Evolutionary conservation across 2,888 invertebrate species (phyloP), one percentile per base, ranked within the genome.

Genomic region (Megastigmus dorsalis): DNA sequence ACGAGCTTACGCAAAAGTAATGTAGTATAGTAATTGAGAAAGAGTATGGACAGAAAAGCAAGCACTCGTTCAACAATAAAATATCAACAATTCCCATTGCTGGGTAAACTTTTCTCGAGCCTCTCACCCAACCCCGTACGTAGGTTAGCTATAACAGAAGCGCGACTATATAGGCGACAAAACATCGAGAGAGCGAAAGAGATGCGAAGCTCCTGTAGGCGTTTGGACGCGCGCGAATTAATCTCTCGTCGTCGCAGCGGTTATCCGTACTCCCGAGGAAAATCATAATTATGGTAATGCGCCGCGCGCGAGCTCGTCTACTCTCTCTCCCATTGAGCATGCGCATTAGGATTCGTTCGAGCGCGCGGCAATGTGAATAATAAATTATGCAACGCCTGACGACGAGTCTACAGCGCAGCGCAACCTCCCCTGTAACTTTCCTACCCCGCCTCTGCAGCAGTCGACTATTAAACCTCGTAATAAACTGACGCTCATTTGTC

Each of bases 201-300:
- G 13, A 9, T 2, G 54, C n/a, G 15, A 33, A 6, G n/a, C n/a
- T n/a, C n/a, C n/a, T n/a, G n/a, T n/a, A n/a, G 15, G 30, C 30
- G 20, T 52, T n/a, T n/a, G 55, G 18, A 57, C 36, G 36, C 41
- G 59, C 28, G 74, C 74, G 73, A 78, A 81, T 81, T 79, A 80
- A 80, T 79, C 79, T 71, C 71, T 70, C 70, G 65, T 36, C 66
- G 66, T 60, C 69, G 65, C 18, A n/a, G 59, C 72, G 67, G 74
- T 78, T 78, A 79, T 78, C 69, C 75, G 41, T 70, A 41, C 70
- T 75, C 52, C 57, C 41, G 59, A 76, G 74, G 77, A 79, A 79
- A 81, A 83, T 80, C 75, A 77, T 81, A 80, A 80, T 80, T 80
- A 80, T 80, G 80, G 59, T 79, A 80, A 82, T 79, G 62, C 60